Percentiles rank a stretch among this genome's conserved stretches.
Evolutionary conservation across 2,797 vertebrate species (phyloP).

Genomic region (Eulemur rubriventer): DNA sequence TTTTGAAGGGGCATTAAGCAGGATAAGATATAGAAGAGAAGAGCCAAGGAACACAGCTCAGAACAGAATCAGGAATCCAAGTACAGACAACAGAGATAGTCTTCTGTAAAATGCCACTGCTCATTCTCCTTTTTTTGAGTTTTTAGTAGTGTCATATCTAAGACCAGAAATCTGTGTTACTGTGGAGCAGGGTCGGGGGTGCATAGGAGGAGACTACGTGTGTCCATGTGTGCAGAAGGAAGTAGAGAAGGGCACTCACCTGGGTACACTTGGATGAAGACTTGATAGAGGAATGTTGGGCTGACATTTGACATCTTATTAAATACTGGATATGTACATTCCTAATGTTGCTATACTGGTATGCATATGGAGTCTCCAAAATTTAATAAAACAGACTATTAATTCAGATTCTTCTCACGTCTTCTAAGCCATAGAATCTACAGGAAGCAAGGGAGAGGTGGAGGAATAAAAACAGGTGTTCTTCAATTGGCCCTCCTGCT

Average conservation of each 20-base stretch:
- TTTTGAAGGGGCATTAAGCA: neutral
- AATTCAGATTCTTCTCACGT: neutral
- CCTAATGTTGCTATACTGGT: no score
- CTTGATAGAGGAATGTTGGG: neutral
- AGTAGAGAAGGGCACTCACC: neutral
- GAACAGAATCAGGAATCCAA: conserved; percentile 67
- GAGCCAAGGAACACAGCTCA: conserved; percentile 55
- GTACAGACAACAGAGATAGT: conserved; percentile 49
- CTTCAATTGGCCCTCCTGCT: neutral
- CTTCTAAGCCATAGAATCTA: neutral
- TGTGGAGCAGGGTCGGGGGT: neutral
- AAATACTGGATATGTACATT: neutral
- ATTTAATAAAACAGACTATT: neutral
- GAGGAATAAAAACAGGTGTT: neutral
- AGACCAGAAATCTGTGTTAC: conserved; percentile 45
- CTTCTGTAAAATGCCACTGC: conserved; percentile 66
- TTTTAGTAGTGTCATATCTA: conserved; percentile 68
- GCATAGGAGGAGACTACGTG: neutral
- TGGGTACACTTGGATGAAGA: neutral
- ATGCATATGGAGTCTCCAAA: no score
- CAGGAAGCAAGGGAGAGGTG: neutral
- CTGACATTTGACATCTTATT: neutral
- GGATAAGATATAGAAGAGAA: conserved; percentile 28
- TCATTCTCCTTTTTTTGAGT: conserved; percentile 60
- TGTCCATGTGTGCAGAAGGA: neutral